Percentiles rank a stretch among this genome's conserved stretches.
phyloP scores from a whole-genome alignment of 2,888 invertebrate species.

The Sphaerophoria taeniata region DNA sequence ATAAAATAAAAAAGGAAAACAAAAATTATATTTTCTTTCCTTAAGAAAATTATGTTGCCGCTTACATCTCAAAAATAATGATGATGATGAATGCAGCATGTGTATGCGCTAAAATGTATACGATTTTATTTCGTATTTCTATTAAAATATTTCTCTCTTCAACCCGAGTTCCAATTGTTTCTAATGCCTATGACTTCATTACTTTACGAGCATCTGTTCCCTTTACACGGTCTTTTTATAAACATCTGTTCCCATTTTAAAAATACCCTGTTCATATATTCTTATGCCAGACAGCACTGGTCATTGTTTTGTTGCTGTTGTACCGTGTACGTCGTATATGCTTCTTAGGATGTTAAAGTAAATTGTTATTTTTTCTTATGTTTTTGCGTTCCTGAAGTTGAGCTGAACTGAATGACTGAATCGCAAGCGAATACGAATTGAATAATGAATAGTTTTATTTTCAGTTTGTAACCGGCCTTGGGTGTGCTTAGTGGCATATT shows the following conservation, averaged over 20 bases:
- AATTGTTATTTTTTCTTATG: background rate
- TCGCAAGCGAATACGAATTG: constrained; percentile 5
- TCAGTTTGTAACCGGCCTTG: constrained; percentile 26
- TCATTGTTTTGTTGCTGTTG: background rate
- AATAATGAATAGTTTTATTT: constrained; percentile 1
- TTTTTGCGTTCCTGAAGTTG: background rate
- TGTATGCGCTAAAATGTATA: no score
- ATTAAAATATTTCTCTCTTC: no score
- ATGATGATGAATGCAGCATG: no score
- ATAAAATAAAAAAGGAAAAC: no score
- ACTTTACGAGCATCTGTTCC: no score
- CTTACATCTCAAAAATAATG: no score
- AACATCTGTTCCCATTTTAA: background rate
- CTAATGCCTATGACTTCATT: no score
- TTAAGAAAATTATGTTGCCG: no score
- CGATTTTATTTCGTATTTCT: no score
- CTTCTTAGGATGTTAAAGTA: background rate
- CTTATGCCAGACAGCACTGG: constrained; percentile 3
- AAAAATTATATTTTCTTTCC: no score
- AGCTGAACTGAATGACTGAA: constrained; percentile 2
- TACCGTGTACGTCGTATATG: background rate
- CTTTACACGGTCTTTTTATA: no score
- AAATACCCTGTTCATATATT: background rate
- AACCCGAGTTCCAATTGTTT: no score
- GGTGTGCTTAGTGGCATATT: background rate